Conservation (phyloP, 2,888 invertebrate genomes). For the Chalcosyrphus nemorum region DNA sequence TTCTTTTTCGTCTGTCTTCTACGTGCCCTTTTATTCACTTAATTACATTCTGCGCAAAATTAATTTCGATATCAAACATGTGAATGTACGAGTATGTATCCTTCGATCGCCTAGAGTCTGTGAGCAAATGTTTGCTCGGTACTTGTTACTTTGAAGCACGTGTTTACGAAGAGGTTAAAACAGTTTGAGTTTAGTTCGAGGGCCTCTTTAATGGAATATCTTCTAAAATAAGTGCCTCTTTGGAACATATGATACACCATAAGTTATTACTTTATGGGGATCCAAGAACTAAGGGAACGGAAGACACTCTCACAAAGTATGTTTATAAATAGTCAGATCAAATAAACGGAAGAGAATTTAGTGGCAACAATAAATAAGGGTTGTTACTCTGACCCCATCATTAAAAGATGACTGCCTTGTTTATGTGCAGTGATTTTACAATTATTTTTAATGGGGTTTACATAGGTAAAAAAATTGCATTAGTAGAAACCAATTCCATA, state of each 20-base stretch:
- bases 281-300: neutral
- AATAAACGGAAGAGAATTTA: neutral
- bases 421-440: neutral
- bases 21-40: conserved; percentile 4
- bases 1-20: conserved; percentile 5
- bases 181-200: conserved; percentile 8
- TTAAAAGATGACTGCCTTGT: neutral
- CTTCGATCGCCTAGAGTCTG: neutral
- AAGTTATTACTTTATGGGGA: neutral
- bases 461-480: too few relatives aligned
- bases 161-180: conserved; percentile 11
- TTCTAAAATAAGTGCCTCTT: conserved; percentile 23
- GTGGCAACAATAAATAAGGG: neutral
- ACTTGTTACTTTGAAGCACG: conserved; percentile 27
- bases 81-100: neutral
- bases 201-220: neutral
- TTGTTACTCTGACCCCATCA: neutral
- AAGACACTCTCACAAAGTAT: neutral
- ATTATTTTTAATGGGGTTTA: too few relatives aligned
- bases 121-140: conserved; percentile 10
- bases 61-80: conserved; percentile 31
- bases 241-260: neutral
- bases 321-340: neutral
- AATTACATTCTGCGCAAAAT: conserved; percentile 20
- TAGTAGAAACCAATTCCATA: too few relatives aligned